Evolutionary conservation across 2,797 vertebrate genomes (phyloP).

Genomic region (Sphaeramia orbicularis): DNA sequence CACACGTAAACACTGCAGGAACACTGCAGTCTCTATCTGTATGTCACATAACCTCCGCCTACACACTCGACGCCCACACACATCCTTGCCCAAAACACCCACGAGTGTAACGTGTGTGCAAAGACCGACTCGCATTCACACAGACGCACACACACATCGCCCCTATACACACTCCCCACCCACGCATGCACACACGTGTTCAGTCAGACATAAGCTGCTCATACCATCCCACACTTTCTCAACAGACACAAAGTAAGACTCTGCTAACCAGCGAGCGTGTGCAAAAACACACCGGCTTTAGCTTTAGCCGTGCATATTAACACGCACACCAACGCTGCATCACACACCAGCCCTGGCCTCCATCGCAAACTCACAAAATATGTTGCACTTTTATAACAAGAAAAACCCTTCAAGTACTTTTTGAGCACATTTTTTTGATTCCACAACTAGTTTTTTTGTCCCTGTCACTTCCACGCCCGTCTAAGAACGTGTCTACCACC

Average conservation of each 20-base stretch:
- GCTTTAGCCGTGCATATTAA: conserved; percentile 36
- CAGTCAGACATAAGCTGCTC: conserved; percentile 85
- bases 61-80: conserved; percentile 77
- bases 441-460: conserved; percentile 30
- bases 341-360: conserved; percentile 42
- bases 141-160: conserved; percentile 68
- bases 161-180: conserved; percentile 77
- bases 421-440: conserved; percentile 37
- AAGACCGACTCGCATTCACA: conserved; percentile 60
- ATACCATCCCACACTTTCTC: conserved; percentile 81
- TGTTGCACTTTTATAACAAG: conserved; percentile 27
- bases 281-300: conserved; percentile 65
- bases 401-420: conserved; percentile 47
- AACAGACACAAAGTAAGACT: conserved; percentile 80
- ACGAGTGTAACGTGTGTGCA: conserved; percentile 69
- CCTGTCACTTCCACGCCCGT: conserved; percentile 60
- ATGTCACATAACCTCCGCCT: conserved; percentile 81
- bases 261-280: conserved; percentile 58
- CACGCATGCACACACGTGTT: conserved; percentile 81
- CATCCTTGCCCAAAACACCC: conserved; percentile 81
- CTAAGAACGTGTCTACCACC: conserved; percentile 54
- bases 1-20: conserved; percentile 71
- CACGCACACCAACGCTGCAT: conserved; percentile 29
- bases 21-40: conserved; percentile 79
- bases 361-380: conserved; percentile 39